Percentiles rank a stretch among this genome's conserved stretches.
These are phyloP conservation scores for Sorex fumeus DNA, from an alignment of 2,113 vertebrate species.

Conservation along the genomic window DNA sequence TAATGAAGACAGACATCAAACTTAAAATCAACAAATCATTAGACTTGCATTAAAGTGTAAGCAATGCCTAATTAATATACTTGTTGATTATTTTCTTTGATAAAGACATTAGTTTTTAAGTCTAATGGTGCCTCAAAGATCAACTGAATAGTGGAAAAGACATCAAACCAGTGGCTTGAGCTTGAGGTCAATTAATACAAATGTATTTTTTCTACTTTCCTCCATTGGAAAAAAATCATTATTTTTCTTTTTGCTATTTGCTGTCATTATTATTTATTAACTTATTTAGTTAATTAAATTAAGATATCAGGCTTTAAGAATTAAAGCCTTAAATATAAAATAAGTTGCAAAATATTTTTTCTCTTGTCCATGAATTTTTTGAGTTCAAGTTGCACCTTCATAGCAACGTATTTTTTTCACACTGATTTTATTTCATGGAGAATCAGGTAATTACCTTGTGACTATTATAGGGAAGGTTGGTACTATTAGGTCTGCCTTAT, in stretches of 20 bases:
- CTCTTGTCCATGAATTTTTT: not conserved
- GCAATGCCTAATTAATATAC: constrained; percentile 77
- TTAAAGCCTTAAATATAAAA: constrained; percentile 35
- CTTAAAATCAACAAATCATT: constrained; percentile 78
- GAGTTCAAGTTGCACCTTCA: not conserved
- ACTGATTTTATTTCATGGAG: not conserved
- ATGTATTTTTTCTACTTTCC: constrained; percentile 3
- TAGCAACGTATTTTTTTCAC: not conserved
- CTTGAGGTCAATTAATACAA: constrained; percentile 53
- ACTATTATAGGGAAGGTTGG: not conserved
- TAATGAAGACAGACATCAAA: constrained; percentile 69
- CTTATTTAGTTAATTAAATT: constrained; percentile 47
- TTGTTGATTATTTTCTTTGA: constrained; percentile 77
- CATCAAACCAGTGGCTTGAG: constrained; percentile 25
- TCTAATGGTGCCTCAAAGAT: constrained; percentile 67
- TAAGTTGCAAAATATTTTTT: constrained; percentile 11
- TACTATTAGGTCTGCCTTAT: not conserved
- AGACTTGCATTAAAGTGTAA: constrained; percentile 76
- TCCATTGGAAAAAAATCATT: not conserved
- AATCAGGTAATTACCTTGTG: not conserved
- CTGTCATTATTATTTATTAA: not conserved
- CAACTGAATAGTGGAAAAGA: constrained; percentile 59
- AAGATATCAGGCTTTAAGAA: not conserved
- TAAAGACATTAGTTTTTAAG: constrained; percentile 73
- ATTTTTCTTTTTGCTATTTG: constrained; percentile 20